Conservation (phyloP, 2,113 vertebrate species). For the Notothenia rossii region DNA sequence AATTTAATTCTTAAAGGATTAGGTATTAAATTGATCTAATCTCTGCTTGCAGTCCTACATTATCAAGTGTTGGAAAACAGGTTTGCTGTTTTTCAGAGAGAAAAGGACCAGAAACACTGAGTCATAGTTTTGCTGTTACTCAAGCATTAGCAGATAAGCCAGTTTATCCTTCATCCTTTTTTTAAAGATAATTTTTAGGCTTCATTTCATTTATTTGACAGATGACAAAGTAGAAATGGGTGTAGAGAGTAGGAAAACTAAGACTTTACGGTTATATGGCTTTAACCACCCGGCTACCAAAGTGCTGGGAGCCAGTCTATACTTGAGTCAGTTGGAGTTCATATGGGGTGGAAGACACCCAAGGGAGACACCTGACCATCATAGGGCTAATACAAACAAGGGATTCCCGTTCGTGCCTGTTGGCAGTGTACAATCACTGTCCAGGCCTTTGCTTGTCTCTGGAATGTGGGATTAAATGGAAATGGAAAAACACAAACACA, state of each 20-base stretch:
- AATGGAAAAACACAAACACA: slow-evolving; percentile 57
- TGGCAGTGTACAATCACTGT: slow-evolving; percentile 36
- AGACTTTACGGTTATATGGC: no score
- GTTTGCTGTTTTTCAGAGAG: neutral
- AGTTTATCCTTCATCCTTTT: neutral
- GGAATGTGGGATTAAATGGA: slow-evolving; percentile 64
- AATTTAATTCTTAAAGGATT: no score
- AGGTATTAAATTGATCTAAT: neutral
- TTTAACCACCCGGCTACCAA: no score
- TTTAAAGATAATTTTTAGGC: no score
- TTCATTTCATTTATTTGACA: no score
- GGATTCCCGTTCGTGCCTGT: slow-evolving; percentile 29
- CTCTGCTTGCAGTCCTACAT: neutral
- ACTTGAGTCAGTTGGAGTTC: slow-evolving; percentile 11
- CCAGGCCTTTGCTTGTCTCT: slow-evolving; percentile 63
- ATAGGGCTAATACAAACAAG: slow-evolving; percentile 13
- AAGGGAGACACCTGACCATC: slow-evolving; percentile 46
- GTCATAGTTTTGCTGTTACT: neutral
- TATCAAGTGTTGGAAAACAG: no score
- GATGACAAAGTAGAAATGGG: no score
- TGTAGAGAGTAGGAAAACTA: no score
- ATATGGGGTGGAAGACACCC: slow-evolving; percentile 6
- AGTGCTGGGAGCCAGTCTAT: neutral
- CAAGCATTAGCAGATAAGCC: neutral
- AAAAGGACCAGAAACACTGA: neutral